Conservation (phyloP, 2,113 vertebrate genomes). For the Phodopus roborovskii region DNA sequence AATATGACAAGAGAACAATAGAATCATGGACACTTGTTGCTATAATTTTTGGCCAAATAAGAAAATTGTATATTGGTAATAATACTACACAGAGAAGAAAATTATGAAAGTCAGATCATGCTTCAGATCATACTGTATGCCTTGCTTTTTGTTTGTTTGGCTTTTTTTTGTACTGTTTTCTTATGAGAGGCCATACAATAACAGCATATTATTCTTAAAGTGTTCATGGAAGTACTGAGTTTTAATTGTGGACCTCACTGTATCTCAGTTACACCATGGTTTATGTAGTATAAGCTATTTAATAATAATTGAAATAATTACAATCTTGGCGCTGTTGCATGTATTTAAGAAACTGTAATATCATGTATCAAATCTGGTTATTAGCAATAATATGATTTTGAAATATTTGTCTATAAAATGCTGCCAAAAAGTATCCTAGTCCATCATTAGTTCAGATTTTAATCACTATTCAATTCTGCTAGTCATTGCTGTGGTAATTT, state of each 20-base stretch:
- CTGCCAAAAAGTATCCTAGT: not conserved
- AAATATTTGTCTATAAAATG: not conserved
- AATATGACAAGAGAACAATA: not conserved
- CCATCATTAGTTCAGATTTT: conserved; percentile 3
- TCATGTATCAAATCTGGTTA: not conserved
- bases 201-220: not conserved
- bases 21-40: not conserved
- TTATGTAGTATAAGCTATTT: not conserved
- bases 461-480: not conserved
- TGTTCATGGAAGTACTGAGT: not conserved
- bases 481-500: not conserved
- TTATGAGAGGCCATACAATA: not conserved
- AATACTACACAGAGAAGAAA: not conserved
- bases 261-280: not conserved
- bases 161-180: not conserved
- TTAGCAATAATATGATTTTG: not conserved
- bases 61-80: not conserved
- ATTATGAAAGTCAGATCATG: not conserved
- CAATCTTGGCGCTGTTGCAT: not conserved
- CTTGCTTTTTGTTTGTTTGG: not conserved
- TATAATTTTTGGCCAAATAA: not conserved
- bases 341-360: not conserved
- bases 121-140: not conserved
- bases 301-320: conserved; percentile 26
- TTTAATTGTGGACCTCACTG: not conserved